A percentile compares a stretch with the other conserved stretches of the same genome.
These are phyloP conservation scores for Phodopus roborovskii DNA, from an alignment of 2,113 vertebrate species.

Conservation along the genomic window DNA sequence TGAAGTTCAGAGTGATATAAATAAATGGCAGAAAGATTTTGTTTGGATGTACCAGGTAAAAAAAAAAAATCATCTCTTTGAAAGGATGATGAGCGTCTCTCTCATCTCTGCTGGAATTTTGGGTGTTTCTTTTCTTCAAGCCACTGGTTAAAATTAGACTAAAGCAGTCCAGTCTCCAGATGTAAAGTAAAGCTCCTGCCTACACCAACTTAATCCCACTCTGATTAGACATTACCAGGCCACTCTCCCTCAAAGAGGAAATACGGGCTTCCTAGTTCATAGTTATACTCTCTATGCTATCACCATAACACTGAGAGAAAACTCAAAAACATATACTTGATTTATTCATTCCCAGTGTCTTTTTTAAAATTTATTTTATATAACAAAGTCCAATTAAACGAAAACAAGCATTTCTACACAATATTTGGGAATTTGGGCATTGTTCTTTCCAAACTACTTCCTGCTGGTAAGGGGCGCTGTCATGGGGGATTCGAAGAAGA, in stretches of 20 bases:
- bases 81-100: neutral
- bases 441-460: too few species aligned
- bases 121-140: neutral
- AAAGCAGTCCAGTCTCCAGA: neutral
- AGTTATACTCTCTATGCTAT: neutral
- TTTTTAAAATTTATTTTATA: too few species aligned
- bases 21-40: neutral
- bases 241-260: neutral
- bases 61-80: slow-evolving; percentile 35
- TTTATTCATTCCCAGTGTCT: neutral
- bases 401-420: too few species aligned
- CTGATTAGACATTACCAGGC: neutral
- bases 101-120: neutral
- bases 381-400: too few species aligned
- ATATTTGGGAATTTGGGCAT: too few species aligned
- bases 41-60: neutral
- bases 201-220: neutral
- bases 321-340: neutral
- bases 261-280: neutral
- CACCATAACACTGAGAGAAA: neutral
- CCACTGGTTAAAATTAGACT: neutral
- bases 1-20: neutral
- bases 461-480: too few species aligned
- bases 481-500: too few species aligned
- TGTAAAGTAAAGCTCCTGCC: neutral